Evolutionary conservation across 2,797 vertebrate genomes (phyloP).

Genomic region (Cirrhinus mrigala): DNA sequence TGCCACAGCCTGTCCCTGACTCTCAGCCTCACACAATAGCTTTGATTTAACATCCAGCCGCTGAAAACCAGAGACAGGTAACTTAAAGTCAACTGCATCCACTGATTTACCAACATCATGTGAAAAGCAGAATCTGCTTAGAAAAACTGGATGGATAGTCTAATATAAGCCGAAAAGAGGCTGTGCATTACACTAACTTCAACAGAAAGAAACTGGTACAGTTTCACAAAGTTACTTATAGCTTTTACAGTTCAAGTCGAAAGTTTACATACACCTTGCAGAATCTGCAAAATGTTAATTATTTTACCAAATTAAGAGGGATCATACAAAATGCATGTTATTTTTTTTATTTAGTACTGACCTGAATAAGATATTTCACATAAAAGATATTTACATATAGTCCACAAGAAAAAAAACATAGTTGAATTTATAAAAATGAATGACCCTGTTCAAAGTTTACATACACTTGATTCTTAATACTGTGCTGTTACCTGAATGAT

Average conservation of each 20-base stretch:
- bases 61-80: neutral
- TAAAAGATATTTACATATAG: no score
- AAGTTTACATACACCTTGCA: no score
- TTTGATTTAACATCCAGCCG: constrained; percentile 33
- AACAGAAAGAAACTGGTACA: neutral
- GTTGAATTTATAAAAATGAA: no score
- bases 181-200: neutral
- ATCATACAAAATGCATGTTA: no score
- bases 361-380: no score
- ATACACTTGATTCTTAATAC: no score
- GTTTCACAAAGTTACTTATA: neutral
- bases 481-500: no score
- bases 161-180: neutral
- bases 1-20: neutral
- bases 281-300: no score
- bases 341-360: no score
- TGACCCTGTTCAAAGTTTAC: no score
- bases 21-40: constrained; percentile 24
- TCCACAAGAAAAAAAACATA: no score
- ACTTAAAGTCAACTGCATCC: neutral
- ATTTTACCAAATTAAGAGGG: no score
- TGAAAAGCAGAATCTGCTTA: neutral
- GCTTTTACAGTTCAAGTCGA: neutral
- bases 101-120: neutral
- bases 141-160: neutral